A percentile compares a stretch with the other conserved stretches of the same genome.
These are phyloP conservation scores for Brassicogethes aeneus DNA, from an alignment of 2,888 invertebrate species.

Conservation along the genomic window DNA sequence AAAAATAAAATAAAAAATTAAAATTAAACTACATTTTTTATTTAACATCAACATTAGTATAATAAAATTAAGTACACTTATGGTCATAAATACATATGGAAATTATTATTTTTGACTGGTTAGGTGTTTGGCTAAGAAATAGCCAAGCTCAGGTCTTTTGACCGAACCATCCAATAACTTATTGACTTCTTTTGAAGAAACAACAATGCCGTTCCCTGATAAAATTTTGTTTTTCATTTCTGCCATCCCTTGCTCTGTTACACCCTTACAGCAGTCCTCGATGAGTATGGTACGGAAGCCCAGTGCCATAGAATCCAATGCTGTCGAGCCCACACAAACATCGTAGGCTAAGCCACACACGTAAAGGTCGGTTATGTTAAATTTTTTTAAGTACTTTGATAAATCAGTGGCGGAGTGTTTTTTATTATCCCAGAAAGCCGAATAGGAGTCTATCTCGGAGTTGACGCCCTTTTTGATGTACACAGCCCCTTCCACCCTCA, in stretches of 20 bases:
- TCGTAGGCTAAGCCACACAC: conserved; percentile 92
- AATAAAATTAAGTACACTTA: too few relatives aligned
- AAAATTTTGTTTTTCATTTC: conserved; percentile 65
- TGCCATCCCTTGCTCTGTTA: conserved; percentile 76
- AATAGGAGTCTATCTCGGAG: conserved; percentile 91
- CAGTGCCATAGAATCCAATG: conserved; percentile 73
- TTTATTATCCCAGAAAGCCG: conserved; percentile 96
- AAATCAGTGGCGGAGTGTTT: conserved; percentile 78
- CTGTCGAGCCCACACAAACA: conserved; percentile 86
- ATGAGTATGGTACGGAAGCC: conserved; percentile 82
- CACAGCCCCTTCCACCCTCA: conserved; percentile 64
- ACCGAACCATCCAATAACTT: conserved; percentile 81
- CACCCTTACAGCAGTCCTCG: conserved; percentile 85
- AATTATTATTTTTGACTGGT: not conserved
- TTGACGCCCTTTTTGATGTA: conserved; percentile 87
- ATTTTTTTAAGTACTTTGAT: conserved; percentile 64
- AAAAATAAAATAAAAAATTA: too few relatives aligned
- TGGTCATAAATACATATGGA: too few relatives aligned
- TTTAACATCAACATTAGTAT: too few relatives aligned
- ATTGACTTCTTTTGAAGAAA: conserved; percentile 66
- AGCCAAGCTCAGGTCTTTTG: conserved; percentile 76
- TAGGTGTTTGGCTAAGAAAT: conserved; percentile 56
- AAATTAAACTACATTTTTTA: too few relatives aligned
- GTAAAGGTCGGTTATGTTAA: conserved; percentile 81
- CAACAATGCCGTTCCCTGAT: conserved; percentile 67